phyloP scores from a whole-genome alignment of 2,888 invertebrate genomes.

The Nephrotoma appendiculata region DNA sequence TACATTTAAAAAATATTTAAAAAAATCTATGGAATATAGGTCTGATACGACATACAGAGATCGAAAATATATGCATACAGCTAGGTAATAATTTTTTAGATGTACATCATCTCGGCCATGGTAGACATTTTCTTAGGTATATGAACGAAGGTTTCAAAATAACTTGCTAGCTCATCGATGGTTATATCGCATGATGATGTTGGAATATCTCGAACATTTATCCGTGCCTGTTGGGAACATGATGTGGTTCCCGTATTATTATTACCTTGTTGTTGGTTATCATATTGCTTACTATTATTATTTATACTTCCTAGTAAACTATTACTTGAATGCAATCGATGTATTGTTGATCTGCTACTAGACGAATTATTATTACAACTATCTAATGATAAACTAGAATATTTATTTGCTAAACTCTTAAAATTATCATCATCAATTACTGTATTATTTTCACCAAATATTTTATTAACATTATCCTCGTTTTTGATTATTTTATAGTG shows the following conservation, averaged over 20 bases:
- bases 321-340: not conserved
- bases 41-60: not conserved
- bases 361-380: not conserved
- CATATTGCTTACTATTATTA: not conserved
- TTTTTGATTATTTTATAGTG: not conserved
- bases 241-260: conserved; percentile 21
- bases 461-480: not conserved
- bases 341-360: not conserved
- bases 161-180: conserved; percentile 87
- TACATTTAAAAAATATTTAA: not conserved
- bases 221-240: conserved; percentile 68
- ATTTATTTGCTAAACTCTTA: not conserved
- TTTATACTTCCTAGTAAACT: not conserved
- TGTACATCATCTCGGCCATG: conserved; percentile 99
- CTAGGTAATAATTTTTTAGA: conserved; percentile 35
- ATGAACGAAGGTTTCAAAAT: conserved; percentile 89
- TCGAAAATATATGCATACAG: not conserved
- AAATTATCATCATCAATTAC: conserved; percentile 1
- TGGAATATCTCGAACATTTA: conserved; percentile 28
- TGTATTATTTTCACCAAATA: not conserved
- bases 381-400: not conserved
- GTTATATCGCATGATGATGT: conserved; percentile 70
- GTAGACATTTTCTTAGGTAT: conserved; percentile 96
- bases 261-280: conserved; percentile 7
- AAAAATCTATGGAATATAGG: not conserved